Conservation (phyloP, 2,797 vertebrate species). For the Cossypha niveicapilla region DNA sequence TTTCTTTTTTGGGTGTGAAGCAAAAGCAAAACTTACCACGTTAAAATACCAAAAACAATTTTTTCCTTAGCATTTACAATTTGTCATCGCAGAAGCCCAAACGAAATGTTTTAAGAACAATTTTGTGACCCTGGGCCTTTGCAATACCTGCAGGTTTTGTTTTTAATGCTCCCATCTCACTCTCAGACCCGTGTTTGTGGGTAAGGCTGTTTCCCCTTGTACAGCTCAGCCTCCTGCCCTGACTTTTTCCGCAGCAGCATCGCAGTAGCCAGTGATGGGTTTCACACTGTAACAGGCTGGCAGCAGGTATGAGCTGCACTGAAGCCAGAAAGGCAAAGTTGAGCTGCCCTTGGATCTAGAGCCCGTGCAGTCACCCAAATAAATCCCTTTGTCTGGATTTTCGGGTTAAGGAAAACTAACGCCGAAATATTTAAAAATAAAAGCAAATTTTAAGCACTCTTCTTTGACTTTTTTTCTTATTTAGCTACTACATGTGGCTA, state of each 20-base stretch:
- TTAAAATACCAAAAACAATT: background rate
- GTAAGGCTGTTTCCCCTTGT: background rate
- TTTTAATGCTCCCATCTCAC: rapidly evolving
- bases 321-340: background rate
- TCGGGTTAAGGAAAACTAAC: background rate
- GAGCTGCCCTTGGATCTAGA: background rate
- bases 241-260: background rate
- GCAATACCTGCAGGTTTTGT: background rate
- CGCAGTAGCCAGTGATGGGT: rapidly evolving
- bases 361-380: rapidly evolving
- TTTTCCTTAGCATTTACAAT: background rate
- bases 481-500: background rate
- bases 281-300: rapidly evolving
- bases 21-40: background rate
- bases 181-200: background rate
- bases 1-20: background rate
- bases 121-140: background rate
- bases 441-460: rapidly evolving
- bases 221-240: background rate
- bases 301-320: background rate
- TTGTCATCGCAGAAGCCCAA: background rate
- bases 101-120: rapidly evolving
- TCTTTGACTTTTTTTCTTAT: background rate
- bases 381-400: background rate
- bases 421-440: background rate